Percentiles rank a stretch among this genome's conserved stretches.
phyloP scores from a whole-genome alignment of 2,888 invertebrate species.

The Urechis unicinctus region DNA sequence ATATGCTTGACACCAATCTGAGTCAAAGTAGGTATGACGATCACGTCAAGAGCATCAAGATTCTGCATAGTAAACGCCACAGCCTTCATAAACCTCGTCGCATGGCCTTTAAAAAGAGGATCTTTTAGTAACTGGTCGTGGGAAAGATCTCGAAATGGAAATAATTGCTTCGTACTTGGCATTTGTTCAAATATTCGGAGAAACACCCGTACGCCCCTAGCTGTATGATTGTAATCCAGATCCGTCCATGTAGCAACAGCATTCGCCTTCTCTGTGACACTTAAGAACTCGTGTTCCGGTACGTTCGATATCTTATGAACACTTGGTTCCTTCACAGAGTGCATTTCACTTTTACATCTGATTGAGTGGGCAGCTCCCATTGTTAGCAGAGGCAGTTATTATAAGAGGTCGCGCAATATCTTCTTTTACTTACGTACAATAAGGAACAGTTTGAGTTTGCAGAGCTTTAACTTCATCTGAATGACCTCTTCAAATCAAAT shows the following conservation, averaged over 20 bases:
- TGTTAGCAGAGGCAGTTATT: too few species aligned
- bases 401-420: too few species aligned
- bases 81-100: constrained; percentile 2
- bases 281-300: not conserved
- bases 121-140: not conserved
- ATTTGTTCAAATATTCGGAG: constrained; percentile 1
- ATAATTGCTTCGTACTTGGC: constrained; percentile 2
- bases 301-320: not conserved
- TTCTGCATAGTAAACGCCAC: not conserved
- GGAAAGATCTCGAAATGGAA: constrained; percentile 1
- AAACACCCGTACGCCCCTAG: constrained; percentile 1
- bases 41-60: not conserved
- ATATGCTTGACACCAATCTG: not conserved
- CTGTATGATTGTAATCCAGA: not conserved
- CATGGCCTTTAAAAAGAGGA: constrained; percentile 3
- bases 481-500: too few species aligned
- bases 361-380: too few species aligned
- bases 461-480: too few species aligned
- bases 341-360: too few species aligned
- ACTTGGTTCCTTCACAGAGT: too few species aligned
- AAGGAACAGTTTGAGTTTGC: too few species aligned
- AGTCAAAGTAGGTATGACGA: not conserved
- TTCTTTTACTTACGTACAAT: too few species aligned
- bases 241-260: not conserved
- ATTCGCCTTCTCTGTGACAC: not conserved